Evolutionary conservation across 2,113 vertebrate genomes (phyloP), one percentile per base, ranked within the genome.

Genomic region (Rafetus swinhoei): DNA sequence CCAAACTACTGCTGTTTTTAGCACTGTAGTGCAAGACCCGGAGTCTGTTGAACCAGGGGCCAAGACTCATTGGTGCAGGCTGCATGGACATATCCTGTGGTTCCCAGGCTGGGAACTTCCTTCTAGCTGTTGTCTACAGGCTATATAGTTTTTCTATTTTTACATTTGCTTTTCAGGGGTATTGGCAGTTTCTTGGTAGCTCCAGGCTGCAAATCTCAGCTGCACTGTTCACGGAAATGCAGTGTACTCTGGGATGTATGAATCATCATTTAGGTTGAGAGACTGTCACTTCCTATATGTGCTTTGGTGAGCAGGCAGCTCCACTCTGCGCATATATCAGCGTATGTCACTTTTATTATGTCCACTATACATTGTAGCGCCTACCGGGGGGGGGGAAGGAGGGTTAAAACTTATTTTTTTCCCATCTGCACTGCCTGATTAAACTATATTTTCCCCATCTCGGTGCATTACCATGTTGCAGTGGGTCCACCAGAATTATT

Each of bases 201-300:
- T 87, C 32, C 55, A 35, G 84, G 24, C 39, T 85, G 9, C 25
- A 74, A 52, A 11, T 18, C 82, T 76, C 65, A 55, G 24, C 21
- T 82, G 2, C 0, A 0, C 1, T 76, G 8, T 32, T 90, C n/a
- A 4, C 7, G 24, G 77, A 60, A 85, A 93, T 76, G 5, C 35
- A 32, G 0, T 0, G 39, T 69, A 32, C 24, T 89, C 9, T 3
- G 9, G 35, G 11, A 25, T 59, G 2, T 79, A 24, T 55, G 79
- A 95, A 86, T 84, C 27, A 10, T 39, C 0, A 19, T 86, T 89
- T 82, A 82, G 65, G 55, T 55, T n/a, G 82, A 27, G 18, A 88
- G 45, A 77, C 11, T 79, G 69, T 35, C 87, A 27, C 52, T 91
- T 88, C 25, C 54, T 21, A 1, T 0, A 0, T 21, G 8, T 1